Conservation (phyloP, 1,140 invertebrate genomes). For the Macrotrachela quadricornifera region DNA sequence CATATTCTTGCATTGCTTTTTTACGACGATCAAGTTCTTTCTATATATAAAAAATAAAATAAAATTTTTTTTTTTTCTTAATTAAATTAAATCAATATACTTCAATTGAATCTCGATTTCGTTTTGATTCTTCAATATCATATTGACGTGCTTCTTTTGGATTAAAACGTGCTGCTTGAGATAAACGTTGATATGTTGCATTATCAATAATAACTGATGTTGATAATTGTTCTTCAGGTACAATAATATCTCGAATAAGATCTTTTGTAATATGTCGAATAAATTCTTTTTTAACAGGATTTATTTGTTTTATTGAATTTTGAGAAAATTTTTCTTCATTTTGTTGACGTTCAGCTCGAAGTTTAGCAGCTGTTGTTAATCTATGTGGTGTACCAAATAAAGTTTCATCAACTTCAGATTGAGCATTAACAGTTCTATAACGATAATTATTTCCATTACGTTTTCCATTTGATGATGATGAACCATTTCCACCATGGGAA, state of each 20-base stretch:
- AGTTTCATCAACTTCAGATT: conserved; percentile 21
- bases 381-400: conserved; percentile 23
- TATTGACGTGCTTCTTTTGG: neutral
- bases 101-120: neutral
- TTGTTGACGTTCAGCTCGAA: conserved; percentile 15
- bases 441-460: neutral
- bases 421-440: conserved; percentile 2
- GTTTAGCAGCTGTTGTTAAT: conserved; percentile 16
- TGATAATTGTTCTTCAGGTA: neutral
- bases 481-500: too few species aligned
- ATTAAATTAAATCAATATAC: neutral
- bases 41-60: conserved; percentile 12
- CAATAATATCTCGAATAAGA: conserved; percentile 23
- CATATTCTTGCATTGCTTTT: conserved; percentile 23
- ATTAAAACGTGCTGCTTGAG: neutral
- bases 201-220: conserved; percentile 6
- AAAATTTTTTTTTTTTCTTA: neutral
- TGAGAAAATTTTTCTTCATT: conserved; percentile 9
- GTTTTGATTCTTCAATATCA: neutral
- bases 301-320: neutral
- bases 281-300: conserved; percentile 17
- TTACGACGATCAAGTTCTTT: conserved; percentile 20
- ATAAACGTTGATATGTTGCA: conserved; percentile 1
- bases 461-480: too few species aligned
- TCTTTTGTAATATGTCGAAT: conserved; percentile 30